These are phyloP conservation scores for Escarpia spicata DNA, from an alignment of 2,888 invertebrate genomes.

Conservation along the genomic window DNA sequence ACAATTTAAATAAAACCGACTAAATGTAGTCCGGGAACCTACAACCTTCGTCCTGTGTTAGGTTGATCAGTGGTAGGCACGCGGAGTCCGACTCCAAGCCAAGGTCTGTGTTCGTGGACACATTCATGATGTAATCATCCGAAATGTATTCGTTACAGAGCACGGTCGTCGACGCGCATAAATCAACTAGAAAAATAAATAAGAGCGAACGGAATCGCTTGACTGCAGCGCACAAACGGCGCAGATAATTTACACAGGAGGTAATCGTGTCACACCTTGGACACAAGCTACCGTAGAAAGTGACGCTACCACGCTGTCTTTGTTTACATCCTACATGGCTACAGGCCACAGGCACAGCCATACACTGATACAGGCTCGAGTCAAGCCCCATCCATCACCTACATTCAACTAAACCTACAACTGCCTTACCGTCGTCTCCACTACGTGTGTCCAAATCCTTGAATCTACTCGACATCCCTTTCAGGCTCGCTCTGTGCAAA, in stretches of 20 bases:
- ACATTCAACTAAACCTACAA: neutral
- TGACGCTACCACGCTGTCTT: neutral
- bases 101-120: neutral
- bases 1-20: neutral
- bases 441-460: neutral
- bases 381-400: neutral
- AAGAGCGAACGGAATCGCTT: neutral
- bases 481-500: neutral
- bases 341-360: no score
- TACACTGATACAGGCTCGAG: neutral
- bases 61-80: neutral
- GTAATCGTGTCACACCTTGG: neutral
- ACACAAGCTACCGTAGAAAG: neutral
- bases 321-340: neutral
- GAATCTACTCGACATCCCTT: neutral
- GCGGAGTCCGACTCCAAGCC: neutral
- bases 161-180: conserved; percentile 1
- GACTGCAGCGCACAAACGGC: neutral
- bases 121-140: neutral
- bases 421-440: neutral
- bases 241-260: neutral
- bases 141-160: neutral
- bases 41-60: neutral
- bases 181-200: neutral
- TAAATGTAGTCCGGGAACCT: conserved; percentile 1